Evolutionary conservation across 2,888 invertebrate species (phyloP).

Genomic region (Atethmia centrago): DNA sequence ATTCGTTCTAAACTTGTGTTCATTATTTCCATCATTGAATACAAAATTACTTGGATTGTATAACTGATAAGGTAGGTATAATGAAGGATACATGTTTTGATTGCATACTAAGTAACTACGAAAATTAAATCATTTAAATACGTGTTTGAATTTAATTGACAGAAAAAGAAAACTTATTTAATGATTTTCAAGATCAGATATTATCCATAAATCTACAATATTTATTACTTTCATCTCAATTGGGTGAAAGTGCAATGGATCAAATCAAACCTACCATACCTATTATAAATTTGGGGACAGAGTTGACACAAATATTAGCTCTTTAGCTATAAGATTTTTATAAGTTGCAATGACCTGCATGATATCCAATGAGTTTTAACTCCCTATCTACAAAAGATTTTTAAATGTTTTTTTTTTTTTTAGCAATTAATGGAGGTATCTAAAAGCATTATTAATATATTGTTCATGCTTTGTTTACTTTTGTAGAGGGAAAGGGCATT

Average conservation of each 20-base stretch:
- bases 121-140: conserved; percentile 8
- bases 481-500: no score
- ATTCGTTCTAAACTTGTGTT: conserved; percentile 60
- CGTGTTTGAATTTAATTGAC: neutral
- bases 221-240: neutral
- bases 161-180: neutral
- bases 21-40: conserved; percentile 63
- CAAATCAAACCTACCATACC: neutral
- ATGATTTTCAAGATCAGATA: neutral
- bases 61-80: conserved; percentile 22
- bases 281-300: neutral
- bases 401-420: neutral
- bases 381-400: neutral
- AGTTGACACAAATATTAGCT: neutral
- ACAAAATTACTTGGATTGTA: conserved; percentile 57
- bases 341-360: neutral
- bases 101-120: conserved; percentile 5
- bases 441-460: neutral
- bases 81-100: conserved; percentile 28
- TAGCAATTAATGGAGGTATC: neutral
- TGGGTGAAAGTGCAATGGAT: neutral
- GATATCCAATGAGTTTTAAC: neutral
- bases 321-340: neutral
- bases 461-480: neutral
- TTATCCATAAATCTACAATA: neutral